A percentile compares a stretch with the other conserved stretches of the same genome.
These are phyloP conservation scores for Gadopsis bispinosus DNA, from an alignment of 2,797 vertebrate genomes.

Conservation along the genomic window DNA sequence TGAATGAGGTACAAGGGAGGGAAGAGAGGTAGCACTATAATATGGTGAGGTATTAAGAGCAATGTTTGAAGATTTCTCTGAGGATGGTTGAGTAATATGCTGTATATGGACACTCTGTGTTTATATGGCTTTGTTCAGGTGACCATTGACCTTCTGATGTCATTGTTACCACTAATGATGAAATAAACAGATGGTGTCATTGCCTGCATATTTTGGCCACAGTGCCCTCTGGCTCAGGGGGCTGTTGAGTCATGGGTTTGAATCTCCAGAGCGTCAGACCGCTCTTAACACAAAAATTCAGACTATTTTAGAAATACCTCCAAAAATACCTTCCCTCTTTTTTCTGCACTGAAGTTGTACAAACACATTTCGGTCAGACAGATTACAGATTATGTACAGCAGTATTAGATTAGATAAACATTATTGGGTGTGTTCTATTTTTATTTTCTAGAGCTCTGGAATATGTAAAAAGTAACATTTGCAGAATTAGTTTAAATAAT, in stretches of 20 bases:
- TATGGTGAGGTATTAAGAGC: constrained; percentile 32
- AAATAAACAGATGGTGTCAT: constrained; percentile 69
- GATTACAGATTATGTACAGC: neutral
- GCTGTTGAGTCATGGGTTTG: constrained; percentile 46
- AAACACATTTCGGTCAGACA: neutral
- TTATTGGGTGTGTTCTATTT: neutral
- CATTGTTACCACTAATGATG: constrained; percentile 57
- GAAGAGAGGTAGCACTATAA: constrained; percentile 23
- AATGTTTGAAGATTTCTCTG: constrained; percentile 25
- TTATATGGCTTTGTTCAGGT: neutral
- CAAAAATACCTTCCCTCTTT: neutral
- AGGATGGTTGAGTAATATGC: constrained; percentile 15
- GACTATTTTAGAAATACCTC: constrained; percentile 25
- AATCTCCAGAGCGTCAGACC: constrained; percentile 19
- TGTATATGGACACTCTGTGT: neutral
- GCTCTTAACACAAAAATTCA: constrained; percentile 17
- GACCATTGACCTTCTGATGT: constrained; percentile 50
- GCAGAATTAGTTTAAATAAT: neutral
- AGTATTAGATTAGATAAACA: no score
- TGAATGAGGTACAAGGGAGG: constrained; percentile 29
- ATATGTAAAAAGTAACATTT: neutral
- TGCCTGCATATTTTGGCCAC: constrained; percentile 41
- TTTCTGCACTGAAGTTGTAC: neutral
- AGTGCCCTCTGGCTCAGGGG: constrained; percentile 37
- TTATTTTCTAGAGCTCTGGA: neutral